Percentiles rank a stretch among this genome's conserved stretches.
These are phyloP conservation scores for Ageneiosus marmoratus DNA, from an alignment of 2,113 vertebrate genomes.

Conservation along the genomic window DNA sequence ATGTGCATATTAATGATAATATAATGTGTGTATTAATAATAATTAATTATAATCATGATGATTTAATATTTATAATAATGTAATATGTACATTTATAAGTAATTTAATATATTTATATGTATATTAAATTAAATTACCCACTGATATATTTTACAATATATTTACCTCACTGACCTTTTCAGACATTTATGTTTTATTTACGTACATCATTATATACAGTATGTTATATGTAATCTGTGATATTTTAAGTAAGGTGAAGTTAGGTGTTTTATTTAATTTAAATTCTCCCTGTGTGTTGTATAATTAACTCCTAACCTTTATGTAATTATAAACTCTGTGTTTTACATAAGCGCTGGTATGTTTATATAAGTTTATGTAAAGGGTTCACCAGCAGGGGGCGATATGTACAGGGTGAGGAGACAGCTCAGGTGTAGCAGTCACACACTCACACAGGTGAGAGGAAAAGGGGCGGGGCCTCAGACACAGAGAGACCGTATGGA, in stretches of 20 bases:
- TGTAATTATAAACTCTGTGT: neutral
- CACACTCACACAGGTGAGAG: neutral
- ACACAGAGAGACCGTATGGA: neutral
- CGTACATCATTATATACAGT: too few relatives aligned
- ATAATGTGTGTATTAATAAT: too few relatives aligned
- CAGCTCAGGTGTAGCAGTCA: constrained; percentile 10
- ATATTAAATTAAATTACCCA: neutral
- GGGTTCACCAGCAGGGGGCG: constrained; percentile 7
- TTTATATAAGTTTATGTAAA: neutral
- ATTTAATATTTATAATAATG: too few relatives aligned
- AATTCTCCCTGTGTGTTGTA: neutral
- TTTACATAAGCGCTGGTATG: neutral
- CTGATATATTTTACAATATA: neutral
- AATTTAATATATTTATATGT: too few relatives aligned
- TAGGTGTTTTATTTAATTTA: neutral
- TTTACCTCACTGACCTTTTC: neutral
- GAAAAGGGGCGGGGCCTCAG: neutral
- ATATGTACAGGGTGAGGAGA: neutral
- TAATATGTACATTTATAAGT: too few relatives aligned
- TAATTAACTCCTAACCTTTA: neutral
- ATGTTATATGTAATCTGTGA: too few relatives aligned
- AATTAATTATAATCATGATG: too few relatives aligned
- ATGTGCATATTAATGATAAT: too few relatives aligned
- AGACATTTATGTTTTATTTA: neutral
- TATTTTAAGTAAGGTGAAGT: too few relatives aligned